These are phyloP conservation scores for Tetramorium alpestre DNA, from an alignment of 1,140 invertebrate genomes.

Conservation along the genomic window DNA sequence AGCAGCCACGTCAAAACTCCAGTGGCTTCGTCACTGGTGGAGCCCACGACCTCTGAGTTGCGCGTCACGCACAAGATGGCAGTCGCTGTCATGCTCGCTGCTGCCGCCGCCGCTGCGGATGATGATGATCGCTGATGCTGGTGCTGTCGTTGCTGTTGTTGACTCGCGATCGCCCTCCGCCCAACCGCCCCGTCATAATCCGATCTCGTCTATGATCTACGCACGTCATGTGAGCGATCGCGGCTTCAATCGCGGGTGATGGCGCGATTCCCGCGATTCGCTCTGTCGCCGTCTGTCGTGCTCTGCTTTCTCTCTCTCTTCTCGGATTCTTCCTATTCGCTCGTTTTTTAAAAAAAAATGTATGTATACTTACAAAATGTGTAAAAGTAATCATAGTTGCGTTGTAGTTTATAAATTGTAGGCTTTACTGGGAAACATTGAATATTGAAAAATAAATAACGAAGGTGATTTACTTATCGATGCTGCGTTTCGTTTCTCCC, in stretches of 20 bases:
- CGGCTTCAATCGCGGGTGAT: not conserved
- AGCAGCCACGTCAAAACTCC: slow-evolving; percentile 97
- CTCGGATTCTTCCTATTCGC: too few relatives aligned
- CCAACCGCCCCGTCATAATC: slow-evolving; percentile 20
- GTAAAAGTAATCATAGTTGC: too few relatives aligned
- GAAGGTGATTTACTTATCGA: too few relatives aligned
- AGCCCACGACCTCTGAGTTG: slow-evolving; percentile 87
- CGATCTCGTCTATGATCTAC: not conserved
- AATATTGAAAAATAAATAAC: too few relatives aligned
- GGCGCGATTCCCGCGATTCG: not conserved
- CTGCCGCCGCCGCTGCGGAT: not conserved
- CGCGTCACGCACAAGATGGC: slow-evolving; percentile 91
- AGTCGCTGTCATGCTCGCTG: slow-evolving; percentile 70
- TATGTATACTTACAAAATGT: too few relatives aligned
- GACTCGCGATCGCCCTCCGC: not conserved
- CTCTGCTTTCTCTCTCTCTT: too few relatives aligned
- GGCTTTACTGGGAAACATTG: too few relatives aligned
- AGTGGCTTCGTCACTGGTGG: slow-evolving; percentile 95
- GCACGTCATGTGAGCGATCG: not conserved
- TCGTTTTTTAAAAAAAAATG: not conserved
- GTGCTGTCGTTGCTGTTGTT: not conserved
- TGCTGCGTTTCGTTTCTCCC: too few relatives aligned
- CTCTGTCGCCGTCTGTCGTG: not conserved
- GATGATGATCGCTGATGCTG: not conserved
- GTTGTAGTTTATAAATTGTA: too few relatives aligned